Evolutionary conservation across 2,888 invertebrate species (phyloP).

Genomic region (Eilema sororculum): DNA sequence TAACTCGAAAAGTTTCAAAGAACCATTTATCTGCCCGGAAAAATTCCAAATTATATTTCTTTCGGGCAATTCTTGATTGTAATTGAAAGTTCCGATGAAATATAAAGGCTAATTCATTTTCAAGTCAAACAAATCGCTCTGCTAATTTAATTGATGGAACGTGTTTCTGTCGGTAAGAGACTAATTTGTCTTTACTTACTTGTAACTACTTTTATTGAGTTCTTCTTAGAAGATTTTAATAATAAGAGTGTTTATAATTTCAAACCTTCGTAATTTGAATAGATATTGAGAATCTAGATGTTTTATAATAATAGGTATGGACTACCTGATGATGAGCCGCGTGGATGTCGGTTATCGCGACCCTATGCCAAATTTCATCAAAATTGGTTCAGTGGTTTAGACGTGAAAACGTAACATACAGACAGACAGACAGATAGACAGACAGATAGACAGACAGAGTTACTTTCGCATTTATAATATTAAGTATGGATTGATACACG

Average conservation of each 20-base stretch:
- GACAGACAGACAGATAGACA: too few relatives aligned
- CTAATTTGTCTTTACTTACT: background rate
- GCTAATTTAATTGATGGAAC: slow-evolving; percentile 20
- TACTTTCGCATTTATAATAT: too few relatives aligned
- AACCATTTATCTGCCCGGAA: slow-evolving; percentile 62
- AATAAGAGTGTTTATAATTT: background rate
- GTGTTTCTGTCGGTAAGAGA: slow-evolving; percentile 8
- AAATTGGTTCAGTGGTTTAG: too few relatives aligned
- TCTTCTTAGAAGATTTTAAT: background rate
- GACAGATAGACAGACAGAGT: too few relatives aligned
- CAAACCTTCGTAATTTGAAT: background rate
- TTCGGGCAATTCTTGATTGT: slow-evolving; percentile 60
- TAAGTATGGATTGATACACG: too few relatives aligned
- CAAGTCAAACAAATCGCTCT: slow-evolving; percentile 29
- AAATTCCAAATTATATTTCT: slow-evolving; percentile 65
- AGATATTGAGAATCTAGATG: background rate
- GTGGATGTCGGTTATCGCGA: too few relatives aligned
- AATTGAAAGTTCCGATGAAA: slow-evolving; percentile 60
- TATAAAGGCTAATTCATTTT: slow-evolving; percentile 44
- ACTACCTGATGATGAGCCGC: too few relatives aligned
- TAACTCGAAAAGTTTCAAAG: slow-evolving; percentile 63
- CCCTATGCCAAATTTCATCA: too few relatives aligned
- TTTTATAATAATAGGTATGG: too few relatives aligned
- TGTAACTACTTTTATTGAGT: background rate
- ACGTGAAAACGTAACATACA: too few relatives aligned